These are phyloP conservation scores for Tigriopus californicus DNA, from an alignment of 2,888 invertebrate species.

Conservation along the genomic window DNA sequence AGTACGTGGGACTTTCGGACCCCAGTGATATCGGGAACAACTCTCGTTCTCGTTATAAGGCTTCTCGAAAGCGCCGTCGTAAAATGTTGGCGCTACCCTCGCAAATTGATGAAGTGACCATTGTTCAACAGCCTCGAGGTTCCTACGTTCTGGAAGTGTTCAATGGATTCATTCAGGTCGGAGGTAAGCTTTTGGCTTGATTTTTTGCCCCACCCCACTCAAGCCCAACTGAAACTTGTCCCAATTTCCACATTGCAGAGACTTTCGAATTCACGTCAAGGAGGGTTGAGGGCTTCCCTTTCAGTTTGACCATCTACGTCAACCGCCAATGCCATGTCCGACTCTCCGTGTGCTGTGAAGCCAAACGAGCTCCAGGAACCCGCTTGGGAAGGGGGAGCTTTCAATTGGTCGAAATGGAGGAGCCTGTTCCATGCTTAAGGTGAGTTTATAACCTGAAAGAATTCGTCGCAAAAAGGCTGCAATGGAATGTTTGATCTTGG, in stretches of 20 bases:
- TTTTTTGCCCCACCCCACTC: neutral
- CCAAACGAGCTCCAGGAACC: slow-evolving; percentile 7
- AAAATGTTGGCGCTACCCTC: neutral
- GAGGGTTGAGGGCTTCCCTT: slow-evolving; percentile 10
- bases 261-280: slow-evolving; percentile 13
- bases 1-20: slow-evolving; percentile 12
- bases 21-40: neutral
- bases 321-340: slow-evolving; percentile 15
- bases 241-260: slow-evolving; percentile 4
- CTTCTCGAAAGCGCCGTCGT: neutral
- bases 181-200: neutral
- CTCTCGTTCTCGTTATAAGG: neutral
- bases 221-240: neutral
- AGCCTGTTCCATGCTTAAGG: slow-evolving; percentile 11
- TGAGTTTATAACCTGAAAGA: neutral
- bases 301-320: slow-evolving; percentile 13
- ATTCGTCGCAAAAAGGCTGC: too few species aligned
- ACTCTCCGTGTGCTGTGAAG: slow-evolving; percentile 13
- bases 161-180: slow-evolving; percentile 11
- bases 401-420: slow-evolving; percentile 6
- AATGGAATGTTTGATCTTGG: too few species aligned
- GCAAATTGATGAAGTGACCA: slow-evolving; percentile 7
- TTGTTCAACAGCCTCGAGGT: slow-evolving; percentile 14
- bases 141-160: slow-evolving; percentile 14
- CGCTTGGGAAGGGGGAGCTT: slow-evolving; percentile 7